Evolutionary conservation across 2,113 vertebrate genomes (phyloP), one percentile per base, ranked within the genome.

Genomic region (Zootoca vivipara): DNA sequence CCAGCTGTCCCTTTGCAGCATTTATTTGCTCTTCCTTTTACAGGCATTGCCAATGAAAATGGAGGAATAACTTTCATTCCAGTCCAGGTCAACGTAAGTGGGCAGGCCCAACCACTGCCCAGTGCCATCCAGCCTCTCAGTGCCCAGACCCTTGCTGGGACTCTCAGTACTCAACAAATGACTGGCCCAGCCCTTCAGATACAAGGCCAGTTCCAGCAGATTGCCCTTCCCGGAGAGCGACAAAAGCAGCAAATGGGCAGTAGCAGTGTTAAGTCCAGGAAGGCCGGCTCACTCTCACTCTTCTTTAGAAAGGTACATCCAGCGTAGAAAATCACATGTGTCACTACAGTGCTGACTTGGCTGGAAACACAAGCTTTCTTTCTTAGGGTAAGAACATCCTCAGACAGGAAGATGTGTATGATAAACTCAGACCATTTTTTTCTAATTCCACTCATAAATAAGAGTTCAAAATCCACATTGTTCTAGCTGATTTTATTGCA

Each of bases 11-110:
- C 24, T 74, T 38, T n/a, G 24, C 24, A 22, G 12, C 38, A 8
- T 67, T 7, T 52, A n/a, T 33, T 35, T 9, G 35, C 52, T 40
- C 30, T 62, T 67, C 6, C 30, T 87, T 89, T 4, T 88, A 2
- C 93, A 99, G 98, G 98, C n/a, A 98, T 99, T 85, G 97, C 98
- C 93, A 99, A 98, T 88, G 98, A 98, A 94, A 99, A 97, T 1
- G 98, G 98, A 91, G 97, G 98, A 35, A 98, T 99, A 89, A 98
- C 98, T 0, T 98, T 98, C 94, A 97, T 98, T 90, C 97, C 98
- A 0, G 97, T 98, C 6, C 97, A 98, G 9, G 96, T 98, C 1
- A 98, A 97, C 0, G 95, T 99, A 3, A 96, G 96, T 0, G 93
- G 97, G 0, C 97, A 98, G 94, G 90, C 97, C 2, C 97, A 94